Percentiles rank a stretch among this genome's conserved stretches.
phyloP scores from a whole-genome alignment of 2,113 vertebrate genomes.

The human (Homo sapiens) region GRCh38 chr1:177885001-177885500 shows the following conservation, averaged over 20 bases:
- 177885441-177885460: conserved; percentile 55
- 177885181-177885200: conserved; percentile 29
- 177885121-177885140: conserved; percentile 62
- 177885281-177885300: neutral
- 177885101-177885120: conserved; percentile 54
- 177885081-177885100: conserved; percentile 70
- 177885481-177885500: neutral
- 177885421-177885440: conserved; percentile 27
- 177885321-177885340: neutral
- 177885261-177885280: neutral
- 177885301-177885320: neutral
- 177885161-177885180: conserved; percentile 50
- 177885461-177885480: conserved; percentile 51
- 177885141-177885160: conserved; percentile 58
- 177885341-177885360: conserved; percentile 32
- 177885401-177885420: conserved; percentile 25
- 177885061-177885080: conserved; percentile 60
- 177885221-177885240: conserved; percentile 44
- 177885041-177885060: conserved; percentile 61
- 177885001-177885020: conserved; percentile 19
- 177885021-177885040: conserved; percentile 33
- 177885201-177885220: conserved; percentile 38
- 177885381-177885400: conserved; percentile 37
- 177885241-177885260: conserved; percentile 28
- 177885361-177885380: conserved; percentile 44